Conservation (phyloP, 2,888 invertebrate genomes). For the Piscicola geometra region DNA sequence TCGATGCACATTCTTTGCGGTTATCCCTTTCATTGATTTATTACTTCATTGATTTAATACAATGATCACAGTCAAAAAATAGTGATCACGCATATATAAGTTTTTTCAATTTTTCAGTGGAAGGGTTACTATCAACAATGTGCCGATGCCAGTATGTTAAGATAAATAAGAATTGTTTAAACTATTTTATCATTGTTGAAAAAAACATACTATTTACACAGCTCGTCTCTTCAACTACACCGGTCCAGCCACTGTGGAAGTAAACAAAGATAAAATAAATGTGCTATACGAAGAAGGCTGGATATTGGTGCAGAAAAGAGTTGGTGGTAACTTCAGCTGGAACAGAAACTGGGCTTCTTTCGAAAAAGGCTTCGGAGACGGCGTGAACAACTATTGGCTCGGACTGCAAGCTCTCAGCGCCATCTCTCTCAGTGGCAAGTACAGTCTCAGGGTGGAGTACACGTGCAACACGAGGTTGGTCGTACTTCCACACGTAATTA, state of each 20-base stretch:
- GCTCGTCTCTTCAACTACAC: background rate
- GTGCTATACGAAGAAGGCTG: background rate
- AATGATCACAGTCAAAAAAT: too few relatives aligned
- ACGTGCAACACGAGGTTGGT: background rate
- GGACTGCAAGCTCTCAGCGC: background rate
- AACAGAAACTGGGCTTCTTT: background rate
- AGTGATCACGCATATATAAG: too few relatives aligned
- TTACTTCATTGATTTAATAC: too few relatives aligned
- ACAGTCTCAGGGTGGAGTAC: background rate
- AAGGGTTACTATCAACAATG: too few relatives aligned
- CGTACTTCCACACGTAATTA: background rate
- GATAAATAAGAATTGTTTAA: too few relatives aligned
- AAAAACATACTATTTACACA: background rate
- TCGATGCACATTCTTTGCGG: too few relatives aligned
- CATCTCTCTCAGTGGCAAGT: background rate
- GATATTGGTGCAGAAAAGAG: background rate
- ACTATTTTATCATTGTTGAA: too few relatives aligned
- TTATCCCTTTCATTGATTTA: too few relatives aligned
- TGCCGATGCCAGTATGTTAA: too few relatives aligned
- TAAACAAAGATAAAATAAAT: background rate
- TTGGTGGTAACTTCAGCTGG: background rate
- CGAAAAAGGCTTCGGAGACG: conserved; percentile 12
- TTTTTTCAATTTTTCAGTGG: too few relatives aligned
- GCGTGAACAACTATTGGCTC: background rate
- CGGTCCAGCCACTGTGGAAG: background rate